Evolutionary conservation across 2,797 vertebrate genomes (phyloP).

Genomic region (Agapornis canus): DNA sequence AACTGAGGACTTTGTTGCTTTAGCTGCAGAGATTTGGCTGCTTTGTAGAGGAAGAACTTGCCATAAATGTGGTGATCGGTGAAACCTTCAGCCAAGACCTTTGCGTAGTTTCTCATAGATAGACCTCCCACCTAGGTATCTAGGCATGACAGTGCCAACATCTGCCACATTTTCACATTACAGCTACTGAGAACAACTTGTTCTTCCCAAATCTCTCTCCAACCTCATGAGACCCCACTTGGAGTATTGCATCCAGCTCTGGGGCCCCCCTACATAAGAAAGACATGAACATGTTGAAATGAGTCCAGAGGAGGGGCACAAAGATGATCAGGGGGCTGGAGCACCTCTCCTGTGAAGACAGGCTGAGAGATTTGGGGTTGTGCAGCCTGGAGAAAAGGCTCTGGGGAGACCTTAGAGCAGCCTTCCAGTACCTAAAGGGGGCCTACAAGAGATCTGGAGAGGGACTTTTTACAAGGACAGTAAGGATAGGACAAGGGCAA

Average conservation of each 20-base stretch:
- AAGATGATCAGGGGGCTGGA: not conserved
- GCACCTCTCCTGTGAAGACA: not conserved
- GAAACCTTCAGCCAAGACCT: not conserved
- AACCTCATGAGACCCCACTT: not conserved
- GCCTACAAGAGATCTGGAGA: not conserved
- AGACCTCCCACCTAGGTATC: not conserved
- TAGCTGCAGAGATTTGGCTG: not conserved
- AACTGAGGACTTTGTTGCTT: not conserved
- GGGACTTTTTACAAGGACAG: not conserved
- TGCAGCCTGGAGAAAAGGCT: not conserved
- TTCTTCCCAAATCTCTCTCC: not conserved
- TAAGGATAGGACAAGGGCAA: not conserved
- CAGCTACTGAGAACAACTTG: not conserved
- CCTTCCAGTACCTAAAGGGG: not conserved
- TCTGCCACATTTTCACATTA: not conserved
- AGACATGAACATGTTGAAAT: not conserved
- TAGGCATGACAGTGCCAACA: not conserved
- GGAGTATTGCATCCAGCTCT: not conserved
- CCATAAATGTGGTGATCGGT: fast-evolving
- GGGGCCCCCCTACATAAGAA: not conserved
- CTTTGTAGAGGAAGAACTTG: not conserved
- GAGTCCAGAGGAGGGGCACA: not conserved
- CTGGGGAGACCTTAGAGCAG: not conserved
- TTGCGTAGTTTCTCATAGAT: fast-evolving
- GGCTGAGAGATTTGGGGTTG: not conserved